phyloP scores from a whole-genome alignment of 2,113 vertebrate genomes.

The Tapirus terrestris region DNA sequence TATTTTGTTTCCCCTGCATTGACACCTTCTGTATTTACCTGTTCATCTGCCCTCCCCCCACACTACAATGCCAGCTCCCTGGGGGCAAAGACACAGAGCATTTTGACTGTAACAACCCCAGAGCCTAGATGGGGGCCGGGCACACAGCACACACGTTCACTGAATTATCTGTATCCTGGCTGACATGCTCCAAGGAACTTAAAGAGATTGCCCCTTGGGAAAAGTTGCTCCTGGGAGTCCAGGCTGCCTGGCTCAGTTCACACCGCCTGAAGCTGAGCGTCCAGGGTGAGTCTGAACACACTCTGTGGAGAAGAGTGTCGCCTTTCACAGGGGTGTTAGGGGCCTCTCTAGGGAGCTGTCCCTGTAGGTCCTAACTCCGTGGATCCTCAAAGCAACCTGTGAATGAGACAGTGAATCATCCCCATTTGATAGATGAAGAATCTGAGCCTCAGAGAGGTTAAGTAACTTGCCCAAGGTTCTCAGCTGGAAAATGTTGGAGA shows the following conservation, averaged over 20 bases:
- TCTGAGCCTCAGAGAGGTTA: neutral
- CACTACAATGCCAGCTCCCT: neutral
- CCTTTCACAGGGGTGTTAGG: neutral
- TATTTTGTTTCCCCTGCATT: neutral
- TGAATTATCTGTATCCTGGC: neutral
- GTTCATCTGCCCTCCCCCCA: neutral
- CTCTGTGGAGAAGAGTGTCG: neutral
- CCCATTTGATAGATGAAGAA: neutral
- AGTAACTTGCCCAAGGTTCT: neutral
- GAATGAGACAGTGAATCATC: neutral
- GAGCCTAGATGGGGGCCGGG: neutral
- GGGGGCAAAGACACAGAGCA: neutral
- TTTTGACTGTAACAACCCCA: neutral
- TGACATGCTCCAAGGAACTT: neutral
- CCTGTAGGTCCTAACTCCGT: accelerated
- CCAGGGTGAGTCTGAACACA: no score
- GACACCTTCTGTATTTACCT: neutral
- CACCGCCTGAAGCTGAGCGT: neutral
- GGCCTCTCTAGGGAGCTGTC: neutral
- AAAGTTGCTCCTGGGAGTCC: neutral
- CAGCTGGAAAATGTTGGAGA: neutral
- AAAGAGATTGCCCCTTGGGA: neutral
- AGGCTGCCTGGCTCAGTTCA: accelerated
- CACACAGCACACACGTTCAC: accelerated
- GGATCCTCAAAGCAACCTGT: no score